Conservation (phyloP, 2,113 vertebrate species). For the Scartelaos histophorus region DNA sequence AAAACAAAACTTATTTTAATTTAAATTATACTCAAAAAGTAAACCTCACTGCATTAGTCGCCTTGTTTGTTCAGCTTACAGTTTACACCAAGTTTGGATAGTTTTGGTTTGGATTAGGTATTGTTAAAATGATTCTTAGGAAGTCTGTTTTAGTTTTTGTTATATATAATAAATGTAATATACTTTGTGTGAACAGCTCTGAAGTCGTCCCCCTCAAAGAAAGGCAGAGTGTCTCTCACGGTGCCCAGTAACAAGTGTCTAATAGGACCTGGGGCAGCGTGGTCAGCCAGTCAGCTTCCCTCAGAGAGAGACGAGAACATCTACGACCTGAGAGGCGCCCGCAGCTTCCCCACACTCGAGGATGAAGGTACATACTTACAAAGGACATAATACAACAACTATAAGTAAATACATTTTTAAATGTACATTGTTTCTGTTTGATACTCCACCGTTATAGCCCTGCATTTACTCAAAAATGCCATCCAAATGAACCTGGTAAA, state of each 20-base stretch:
- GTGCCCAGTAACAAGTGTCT: slow-evolving; percentile 75
- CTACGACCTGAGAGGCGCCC: slow-evolving; percentile 88
- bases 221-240: slow-evolving; percentile 86
- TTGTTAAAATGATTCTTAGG: background rate
- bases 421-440: too few relatives aligned
- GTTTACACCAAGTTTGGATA: too few relatives aligned
- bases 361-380: slow-evolving; percentile 83
- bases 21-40: too few relatives aligned
- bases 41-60: too few relatives aligned
- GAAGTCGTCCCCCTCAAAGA: slow-evolving; percentile 96
- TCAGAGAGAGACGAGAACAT: slow-evolving; percentile 87
- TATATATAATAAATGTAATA: too few relatives aligned
- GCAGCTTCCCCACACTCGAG: slow-evolving; percentile 93
- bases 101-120: background rate
- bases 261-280: slow-evolving; percentile 85
- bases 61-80: background rate
- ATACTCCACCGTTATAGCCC: too few relatives aligned
- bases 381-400: background rate
- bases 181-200: slow-evolving; percentile 78
- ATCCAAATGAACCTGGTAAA: too few relatives aligned
- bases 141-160: slow-evolving; percentile 1
- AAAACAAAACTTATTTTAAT: too few relatives aligned
- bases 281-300: slow-evolving; percentile 91
- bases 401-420: too few relatives aligned
- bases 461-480: too few relatives aligned